These are phyloP conservation scores for Hippopotamus amphibius DNA, from an alignment of 2,113 vertebrate species.

Conservation along the genomic window DNA sequence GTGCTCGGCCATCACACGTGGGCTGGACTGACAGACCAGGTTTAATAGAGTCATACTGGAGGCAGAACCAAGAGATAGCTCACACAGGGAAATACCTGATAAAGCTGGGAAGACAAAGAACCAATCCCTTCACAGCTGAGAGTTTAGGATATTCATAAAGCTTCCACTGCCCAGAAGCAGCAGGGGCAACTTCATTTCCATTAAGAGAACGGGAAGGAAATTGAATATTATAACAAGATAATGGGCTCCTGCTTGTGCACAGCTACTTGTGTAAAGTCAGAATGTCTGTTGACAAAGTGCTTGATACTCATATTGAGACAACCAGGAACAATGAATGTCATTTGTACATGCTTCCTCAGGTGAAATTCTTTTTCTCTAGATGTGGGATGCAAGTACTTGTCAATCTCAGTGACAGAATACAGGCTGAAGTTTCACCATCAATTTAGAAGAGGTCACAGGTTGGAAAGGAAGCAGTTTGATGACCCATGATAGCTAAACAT, in stretches of 20 bases:
- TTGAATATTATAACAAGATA: constrained; percentile 20
- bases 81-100: neutral
- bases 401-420: neutral
- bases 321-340: neutral
- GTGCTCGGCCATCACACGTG: neutral
- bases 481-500: rapidly evolving
- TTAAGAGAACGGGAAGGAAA: constrained; percentile 32
- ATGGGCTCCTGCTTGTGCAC: neutral
- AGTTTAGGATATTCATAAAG: neutral
- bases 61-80: neutral
- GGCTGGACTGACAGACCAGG: neutral
- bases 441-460: neutral
- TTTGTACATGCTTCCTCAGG: neutral
- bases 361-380: neutral
- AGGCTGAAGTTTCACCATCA: neutral
- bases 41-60: neutral
- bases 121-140: neutral
- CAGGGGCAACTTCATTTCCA: neutral
- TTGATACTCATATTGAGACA: neutral
- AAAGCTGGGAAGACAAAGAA: neutral
- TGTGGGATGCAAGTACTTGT: neutral
- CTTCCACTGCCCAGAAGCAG: neutral
- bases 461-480: neutral
- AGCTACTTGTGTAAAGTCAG: neutral
- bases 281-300: neutral